Evolutionary conservation across 1,140 invertebrate genomes (phyloP), one percentile per base, ranked within the genome.

Genomic region (Aphelinus certus): DNA sequence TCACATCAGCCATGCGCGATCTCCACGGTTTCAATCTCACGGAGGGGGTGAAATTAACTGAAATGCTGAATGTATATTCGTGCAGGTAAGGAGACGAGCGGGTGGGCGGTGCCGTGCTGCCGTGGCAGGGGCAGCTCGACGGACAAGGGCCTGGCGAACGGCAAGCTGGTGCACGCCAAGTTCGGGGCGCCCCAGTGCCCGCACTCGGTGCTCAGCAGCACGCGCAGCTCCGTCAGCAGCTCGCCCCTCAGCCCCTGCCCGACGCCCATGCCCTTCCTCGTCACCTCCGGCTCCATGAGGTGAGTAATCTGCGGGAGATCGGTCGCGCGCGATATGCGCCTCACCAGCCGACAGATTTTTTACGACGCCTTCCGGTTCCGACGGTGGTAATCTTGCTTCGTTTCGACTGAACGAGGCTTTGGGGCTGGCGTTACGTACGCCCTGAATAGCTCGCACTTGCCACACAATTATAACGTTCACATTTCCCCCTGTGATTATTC

Each of bases 181-280:
- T 55, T 89, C 67, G 88, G 89, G 1, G 89, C 91, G 6, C 92
- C 92, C 0, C 91, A 92, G 76, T 93, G 92, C 80, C 92, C 92
- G 1, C 92, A 93, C 79, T 93, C 91, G 57, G 88, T 91, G 48
- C 86, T 92, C 66, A 92, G 91, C 46, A 92, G 92, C 69, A 92
- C 92, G 3, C 84, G 90, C 68, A 90, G 90, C 79, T 91, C 90
- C 2, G 88, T 92, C 2, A 91, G 91, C 75, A 90, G 84, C 82
- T 91, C 83, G 79, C 91, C 85, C 57, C 82, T 91, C 67, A 92
- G 91, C 45, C 91, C 92, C 1, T 93, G 92, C 78, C 92, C 92
- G 6, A 92, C 92, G n/a, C 92, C 92, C 10, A 89, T 92, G 87
- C 92, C 92, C 45, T 93, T 93, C 83, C 87, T 93, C 68, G 92